Percentiles rank a stretch among this genome's conserved stretches.
Conservation (phyloP, 2,113 vertebrate species). For the Corydoras maculifer region DNA sequence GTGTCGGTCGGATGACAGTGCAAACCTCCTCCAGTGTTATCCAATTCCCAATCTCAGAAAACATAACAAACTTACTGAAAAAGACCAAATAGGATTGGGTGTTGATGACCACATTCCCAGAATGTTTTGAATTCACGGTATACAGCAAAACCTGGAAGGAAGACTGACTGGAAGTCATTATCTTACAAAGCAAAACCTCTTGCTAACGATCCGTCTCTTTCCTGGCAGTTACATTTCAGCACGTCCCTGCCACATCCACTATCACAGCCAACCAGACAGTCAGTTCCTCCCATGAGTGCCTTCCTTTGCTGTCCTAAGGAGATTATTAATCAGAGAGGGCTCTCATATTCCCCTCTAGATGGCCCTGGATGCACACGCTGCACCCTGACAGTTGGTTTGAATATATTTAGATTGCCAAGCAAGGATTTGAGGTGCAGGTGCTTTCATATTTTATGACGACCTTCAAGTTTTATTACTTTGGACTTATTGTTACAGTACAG, state of each 20-base stretch:
- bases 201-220: conserved; percentile 9
- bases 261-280: conserved; percentile 26
- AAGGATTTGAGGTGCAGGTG: conserved; percentile 13
- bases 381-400: conserved; percentile 12
- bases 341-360: conserved; percentile 13
- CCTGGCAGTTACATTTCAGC: conserved; percentile 30
- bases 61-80: neutral
- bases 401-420: conserved; percentile 4
- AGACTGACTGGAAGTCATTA: conserved; percentile 17
- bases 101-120: neutral
- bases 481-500: conserved; percentile 4
- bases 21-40: neutral
- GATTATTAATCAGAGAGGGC: conserved; percentile 32
- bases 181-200: conserved; percentile 24
- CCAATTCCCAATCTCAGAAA: neutral
- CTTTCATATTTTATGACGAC: conserved; percentile 18
- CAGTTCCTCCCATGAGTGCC: conserved; percentile 11
- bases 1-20: conserved; percentile 15
- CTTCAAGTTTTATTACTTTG: conserved; percentile 15
- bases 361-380: conserved; percentile 14
- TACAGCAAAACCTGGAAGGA: conserved; percentile 13
- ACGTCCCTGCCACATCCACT: conserved; percentile 18
- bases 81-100: neutral
- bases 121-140: conserved; percentile 10
- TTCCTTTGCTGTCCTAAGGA: conserved; percentile 33